Percentiles rank a stretch among this genome's conserved stretches.
These are phyloP conservation scores for Adelosebastes latens DNA, from an alignment of 2,797 vertebrate genomes.

Conservation along the genomic window DNA sequence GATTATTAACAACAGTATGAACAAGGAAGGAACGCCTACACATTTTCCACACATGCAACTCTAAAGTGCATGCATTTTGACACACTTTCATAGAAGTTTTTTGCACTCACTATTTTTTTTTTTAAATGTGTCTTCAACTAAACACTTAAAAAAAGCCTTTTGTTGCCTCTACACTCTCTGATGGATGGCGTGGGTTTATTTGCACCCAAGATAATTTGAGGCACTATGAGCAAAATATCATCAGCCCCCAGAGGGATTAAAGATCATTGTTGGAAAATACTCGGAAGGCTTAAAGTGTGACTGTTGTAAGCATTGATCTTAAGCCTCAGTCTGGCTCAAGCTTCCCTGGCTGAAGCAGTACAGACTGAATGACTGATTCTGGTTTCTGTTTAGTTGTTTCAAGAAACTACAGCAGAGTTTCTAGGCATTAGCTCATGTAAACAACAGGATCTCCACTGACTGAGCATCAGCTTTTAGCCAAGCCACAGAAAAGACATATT, in stretches of 20 bases:
- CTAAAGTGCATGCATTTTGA: neutral
- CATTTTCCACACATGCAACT: neutral
- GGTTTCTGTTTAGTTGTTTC: neutral
- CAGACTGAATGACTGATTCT: neutral
- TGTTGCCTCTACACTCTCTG: neutral
- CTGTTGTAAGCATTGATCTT: neutral
- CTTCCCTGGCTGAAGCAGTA: neutral
- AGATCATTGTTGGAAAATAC: neutral
- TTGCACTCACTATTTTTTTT: neutral
- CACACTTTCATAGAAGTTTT: neutral
- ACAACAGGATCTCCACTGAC: neutral
- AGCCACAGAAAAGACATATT: neutral
- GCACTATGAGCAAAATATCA: neutral
- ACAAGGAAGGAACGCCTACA: neutral
- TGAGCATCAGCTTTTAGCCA: neutral
- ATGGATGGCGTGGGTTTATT: neutral
- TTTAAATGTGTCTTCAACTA: neutral
- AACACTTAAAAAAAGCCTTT: neutral
- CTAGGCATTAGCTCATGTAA: neutral
- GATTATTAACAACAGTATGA: neutral
- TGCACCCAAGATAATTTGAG: neutral
- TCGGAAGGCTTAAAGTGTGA: neutral
- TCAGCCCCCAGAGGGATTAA: neutral
- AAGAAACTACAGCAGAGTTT: neutral
- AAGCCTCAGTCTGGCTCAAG: slow-evolving; percentile 12